Base-by-base conservation (phyloP, 2,888 invertebrate genomes). In the Charanyca ferruginea region DNA sequence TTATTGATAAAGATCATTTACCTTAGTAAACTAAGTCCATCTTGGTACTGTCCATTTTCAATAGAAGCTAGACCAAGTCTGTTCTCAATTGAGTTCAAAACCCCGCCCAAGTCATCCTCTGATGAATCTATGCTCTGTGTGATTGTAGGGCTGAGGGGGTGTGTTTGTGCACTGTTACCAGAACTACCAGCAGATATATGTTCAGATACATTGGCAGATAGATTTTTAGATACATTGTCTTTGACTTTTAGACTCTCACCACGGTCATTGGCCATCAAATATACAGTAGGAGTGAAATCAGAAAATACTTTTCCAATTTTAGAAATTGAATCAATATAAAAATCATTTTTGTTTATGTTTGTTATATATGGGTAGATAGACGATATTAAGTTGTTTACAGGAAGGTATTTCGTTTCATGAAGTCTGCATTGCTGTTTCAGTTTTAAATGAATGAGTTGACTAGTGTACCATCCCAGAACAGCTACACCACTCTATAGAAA, bases 381-480 rank as follows among this genome's bases (percentile, higher is more conserved):
- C n/a, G 86, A 66, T 44, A 89, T 66, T 25, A 93, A 72, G 44
- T 86, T 88, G 60, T 88, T 88, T 25, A 86, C 73, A 22, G 77
- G 73, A 13, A 76, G 72, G 66, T 83, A 85, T 68, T 80, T 86
- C 18, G 84, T 86, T 3, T 84, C 77, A 32, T 81, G 72, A 35
- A 79, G 77, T 55, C 80, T 84, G 20, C 76, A 68, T 61, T 88
- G 84, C 58, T 84, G 87, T 78, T 94, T 95, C 44, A 89, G 74
- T 54, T 91, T 94, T 48, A 94, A 81, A 78, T 94, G 92, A 51
- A 96, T 87, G 1, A 96, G 89, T 80, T 97, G 97, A 81, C 96
- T 96, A 22, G 97, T 94, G 66, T 96, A 96, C 96, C 96, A 97
- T 48, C 97, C 97, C 67, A 96, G 85, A 18, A 97, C 96, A 51